Conservation (phyloP, 2,113 vertebrate genomes). For the Artemisiospiza belli region DNA sequence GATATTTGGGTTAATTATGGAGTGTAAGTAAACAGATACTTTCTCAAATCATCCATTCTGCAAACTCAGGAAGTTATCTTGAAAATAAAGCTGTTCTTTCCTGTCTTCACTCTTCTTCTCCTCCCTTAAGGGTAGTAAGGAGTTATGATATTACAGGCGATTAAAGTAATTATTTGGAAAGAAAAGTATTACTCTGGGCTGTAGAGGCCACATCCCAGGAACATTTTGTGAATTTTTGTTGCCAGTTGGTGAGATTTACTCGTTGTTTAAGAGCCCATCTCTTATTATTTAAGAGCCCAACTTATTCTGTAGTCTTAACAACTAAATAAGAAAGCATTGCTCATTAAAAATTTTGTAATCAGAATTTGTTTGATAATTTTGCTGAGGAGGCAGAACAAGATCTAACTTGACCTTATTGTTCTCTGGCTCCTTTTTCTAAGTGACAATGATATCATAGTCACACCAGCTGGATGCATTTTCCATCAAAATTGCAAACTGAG, state of each 20-base stretch:
- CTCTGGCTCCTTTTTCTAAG: not conserved
- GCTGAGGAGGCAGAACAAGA: constrained; percentile 35
- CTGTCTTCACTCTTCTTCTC: not conserved
- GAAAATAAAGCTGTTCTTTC: not conserved
- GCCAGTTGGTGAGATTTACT: not conserved
- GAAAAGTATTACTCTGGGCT: constrained; percentile 1
- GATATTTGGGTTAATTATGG: not conserved
- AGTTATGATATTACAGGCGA: constrained; percentile 14
- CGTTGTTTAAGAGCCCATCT: not conserved
- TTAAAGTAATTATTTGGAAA: constrained; percentile 57
- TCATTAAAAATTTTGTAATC: constrained; percentile 1
- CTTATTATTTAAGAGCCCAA: not conserved
- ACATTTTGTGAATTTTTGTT: not conserved
- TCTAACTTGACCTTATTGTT: not conserved
- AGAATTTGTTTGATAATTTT: constrained; percentile 28
- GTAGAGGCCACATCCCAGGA: not conserved
- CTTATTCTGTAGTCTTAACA: not conserved
- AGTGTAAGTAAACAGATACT: not conserved
- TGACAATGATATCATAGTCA: not conserved
- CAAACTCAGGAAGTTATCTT: not conserved
- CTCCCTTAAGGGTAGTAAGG: not conserved
- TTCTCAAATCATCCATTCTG: not conserved
- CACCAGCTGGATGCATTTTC: not conserved
- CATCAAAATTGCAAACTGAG: not conserved
- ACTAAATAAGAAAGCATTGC: not conserved